phyloP scores from a whole-genome alignment of 2,888 invertebrate genomes.

The Caenorhabditis japonica region DNA sequence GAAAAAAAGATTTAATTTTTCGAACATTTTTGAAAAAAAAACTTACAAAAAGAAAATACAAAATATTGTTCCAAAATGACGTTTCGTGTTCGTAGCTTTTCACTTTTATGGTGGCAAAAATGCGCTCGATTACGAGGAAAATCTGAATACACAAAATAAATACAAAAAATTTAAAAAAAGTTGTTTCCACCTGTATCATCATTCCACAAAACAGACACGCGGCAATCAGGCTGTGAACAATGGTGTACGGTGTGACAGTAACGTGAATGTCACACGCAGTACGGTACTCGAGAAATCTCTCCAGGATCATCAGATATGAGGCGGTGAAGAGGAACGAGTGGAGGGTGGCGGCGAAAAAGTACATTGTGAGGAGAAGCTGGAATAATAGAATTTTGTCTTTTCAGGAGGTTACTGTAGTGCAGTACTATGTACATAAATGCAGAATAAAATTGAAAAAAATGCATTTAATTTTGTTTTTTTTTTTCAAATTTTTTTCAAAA shows the following conservation, averaged over 20 bases:
- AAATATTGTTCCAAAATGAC: slow-evolving; percentile 18
- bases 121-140: slow-evolving; percentile 43
- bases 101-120: slow-evolving; percentile 40
- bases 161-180: no score
- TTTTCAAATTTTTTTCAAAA: no score
- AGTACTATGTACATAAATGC: neutral
- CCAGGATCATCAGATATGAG: slow-evolving; percentile 33
- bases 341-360: slow-evolving; percentile 39
- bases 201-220: slow-evolving; percentile 41
- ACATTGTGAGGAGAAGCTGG: slow-evolving; percentile 41
- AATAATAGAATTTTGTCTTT: no score
- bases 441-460: neutral
- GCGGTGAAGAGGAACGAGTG: slow-evolving; percentile 35
- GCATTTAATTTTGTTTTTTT: neutral
- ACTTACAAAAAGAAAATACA: slow-evolving; percentile 29
- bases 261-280: slow-evolving; percentile 38
- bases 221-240: slow-evolving; percentile 39
- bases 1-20: no score
- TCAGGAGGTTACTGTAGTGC: no score
- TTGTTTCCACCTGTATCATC: slow-evolving; percentile 29
- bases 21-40: neutral
- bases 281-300: slow-evolving; percentile 25
- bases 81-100: slow-evolving; percentile 35
- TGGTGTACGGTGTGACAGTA: slow-evolving; percentile 21
- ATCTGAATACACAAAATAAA: slow-evolving; percentile 6